A percentile compares a stretch with the other conserved stretches of the same genome.
These are phyloP conservation scores for Myrmecophaga tridactyla DNA, from an alignment of 2,113 vertebrate genomes.

Conservation along the genomic window DNA sequence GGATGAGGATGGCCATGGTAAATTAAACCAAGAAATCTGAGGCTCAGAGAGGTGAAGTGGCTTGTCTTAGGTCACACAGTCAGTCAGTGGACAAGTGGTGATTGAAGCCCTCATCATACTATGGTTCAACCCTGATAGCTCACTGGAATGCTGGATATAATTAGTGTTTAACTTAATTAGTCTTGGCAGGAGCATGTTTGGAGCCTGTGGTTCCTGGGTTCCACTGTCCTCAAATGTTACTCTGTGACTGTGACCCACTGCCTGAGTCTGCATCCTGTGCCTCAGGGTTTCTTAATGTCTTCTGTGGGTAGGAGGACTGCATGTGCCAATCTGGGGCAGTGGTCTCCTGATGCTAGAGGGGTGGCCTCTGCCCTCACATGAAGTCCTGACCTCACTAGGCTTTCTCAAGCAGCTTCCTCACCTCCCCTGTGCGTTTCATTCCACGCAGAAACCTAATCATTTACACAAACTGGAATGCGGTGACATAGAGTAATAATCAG, in stretches of 20 bases:
- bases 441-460: too few species aligned
- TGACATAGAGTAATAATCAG: background rate
- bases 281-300: background rate
- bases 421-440: too few species aligned
- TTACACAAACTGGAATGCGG: background rate
- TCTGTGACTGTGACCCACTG: background rate
- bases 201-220: background rate
- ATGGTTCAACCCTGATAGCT: too few species aligned
- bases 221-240: background rate
- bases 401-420: too few species aligned
- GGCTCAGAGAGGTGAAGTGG: background rate
- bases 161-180: background rate
- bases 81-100: accelerated
- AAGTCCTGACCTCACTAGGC: too few species aligned
- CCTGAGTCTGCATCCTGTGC: background rate
- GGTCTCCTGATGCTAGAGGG: background rate
- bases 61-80: background rate
- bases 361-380: background rate
- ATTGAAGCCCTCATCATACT: background rate
- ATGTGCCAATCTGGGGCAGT: background rate
- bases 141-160: background rate
- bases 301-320: background rate
- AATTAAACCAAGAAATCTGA: too few species aligned
- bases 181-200: background rate
- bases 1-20: too few species aligned